Conservation (phyloP, 2,888 invertebrate species). For the Bimastos eiseni region DNA sequence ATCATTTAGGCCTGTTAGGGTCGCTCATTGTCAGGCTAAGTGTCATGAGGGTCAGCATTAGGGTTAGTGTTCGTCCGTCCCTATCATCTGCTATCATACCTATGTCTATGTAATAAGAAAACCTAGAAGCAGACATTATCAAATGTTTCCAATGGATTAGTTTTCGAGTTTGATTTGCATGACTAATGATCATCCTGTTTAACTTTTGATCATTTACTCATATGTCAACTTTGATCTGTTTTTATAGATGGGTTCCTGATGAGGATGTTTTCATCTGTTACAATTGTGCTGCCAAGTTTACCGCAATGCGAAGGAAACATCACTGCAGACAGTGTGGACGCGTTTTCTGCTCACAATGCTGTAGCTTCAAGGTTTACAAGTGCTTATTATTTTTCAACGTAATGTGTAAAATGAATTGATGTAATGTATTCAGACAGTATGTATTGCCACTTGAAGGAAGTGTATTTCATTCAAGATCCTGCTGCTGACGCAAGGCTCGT, state of each 20-base stretch:
- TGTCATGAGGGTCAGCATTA: too few relatives aligned
- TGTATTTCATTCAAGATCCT: background rate
- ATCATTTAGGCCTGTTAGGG: too few relatives aligned
- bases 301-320: constrained; percentile 3
- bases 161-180: background rate
- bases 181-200: background rate
- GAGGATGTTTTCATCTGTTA: constrained; percentile 21
- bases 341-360: background rate
- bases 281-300: constrained; percentile 9
- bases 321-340: constrained; percentile 23
- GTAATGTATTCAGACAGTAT: too few relatives aligned
- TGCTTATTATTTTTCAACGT: background rate
- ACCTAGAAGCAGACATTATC: background rate
- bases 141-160: background rate
- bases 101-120: too few relatives aligned
- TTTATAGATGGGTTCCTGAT: constrained; percentile 16
- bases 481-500: background rate
- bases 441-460: background rate
- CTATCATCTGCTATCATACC: too few relatives aligned
- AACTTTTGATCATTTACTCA: background rate
- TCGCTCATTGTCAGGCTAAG: too few relatives aligned
- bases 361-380: background rate
- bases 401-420: background rate
- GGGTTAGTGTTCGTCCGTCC: too few relatives aligned
- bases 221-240: background rate